Evolutionary conservation across 1,140 invertebrate genomes (phyloP).

Genomic region (Ylistrum balloti): DNA sequence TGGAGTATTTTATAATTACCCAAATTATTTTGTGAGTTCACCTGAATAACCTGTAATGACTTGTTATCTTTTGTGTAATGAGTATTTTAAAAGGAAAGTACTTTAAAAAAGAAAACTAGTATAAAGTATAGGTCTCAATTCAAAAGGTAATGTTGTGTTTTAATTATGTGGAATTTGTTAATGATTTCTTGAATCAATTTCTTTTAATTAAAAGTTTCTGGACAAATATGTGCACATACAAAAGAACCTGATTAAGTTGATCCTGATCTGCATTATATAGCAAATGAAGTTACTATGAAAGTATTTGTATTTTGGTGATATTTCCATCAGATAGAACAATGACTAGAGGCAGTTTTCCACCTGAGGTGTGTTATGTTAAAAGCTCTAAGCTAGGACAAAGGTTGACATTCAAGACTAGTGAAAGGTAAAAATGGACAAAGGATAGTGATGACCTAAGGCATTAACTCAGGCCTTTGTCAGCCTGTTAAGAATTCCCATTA

Average conservation of each 20-base stretch:
- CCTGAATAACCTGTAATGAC: neutral
- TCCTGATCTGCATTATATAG: neutral
- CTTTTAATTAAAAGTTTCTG: neutral
- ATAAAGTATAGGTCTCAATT: no score
- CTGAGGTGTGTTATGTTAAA: neutral
- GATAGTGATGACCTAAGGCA: constrained; percentile 1
- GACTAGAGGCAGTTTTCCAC: neutral
- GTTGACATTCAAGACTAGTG: neutral
- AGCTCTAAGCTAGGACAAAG: neutral
- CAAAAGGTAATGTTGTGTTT: no score
- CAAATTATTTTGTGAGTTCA: neutral
- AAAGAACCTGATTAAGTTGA: neutral
- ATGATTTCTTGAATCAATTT: no score
- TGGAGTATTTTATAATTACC: constrained; percentile 19
- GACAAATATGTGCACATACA: neutral
- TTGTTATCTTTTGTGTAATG: neutral
- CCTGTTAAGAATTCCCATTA: constrained; percentile 29
- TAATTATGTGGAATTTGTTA: no score
- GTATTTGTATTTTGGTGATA: neutral
- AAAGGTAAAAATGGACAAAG: neutral
- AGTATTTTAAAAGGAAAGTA: neutral
- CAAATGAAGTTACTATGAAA: neutral
- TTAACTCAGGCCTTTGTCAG: constrained; percentile 10
- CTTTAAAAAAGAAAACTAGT: neutral
- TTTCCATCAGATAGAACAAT: neutral